Evolutionary conservation across 2,113 vertebrate genomes (phyloP).

Genomic region (Fregetta grallaria): DNA sequence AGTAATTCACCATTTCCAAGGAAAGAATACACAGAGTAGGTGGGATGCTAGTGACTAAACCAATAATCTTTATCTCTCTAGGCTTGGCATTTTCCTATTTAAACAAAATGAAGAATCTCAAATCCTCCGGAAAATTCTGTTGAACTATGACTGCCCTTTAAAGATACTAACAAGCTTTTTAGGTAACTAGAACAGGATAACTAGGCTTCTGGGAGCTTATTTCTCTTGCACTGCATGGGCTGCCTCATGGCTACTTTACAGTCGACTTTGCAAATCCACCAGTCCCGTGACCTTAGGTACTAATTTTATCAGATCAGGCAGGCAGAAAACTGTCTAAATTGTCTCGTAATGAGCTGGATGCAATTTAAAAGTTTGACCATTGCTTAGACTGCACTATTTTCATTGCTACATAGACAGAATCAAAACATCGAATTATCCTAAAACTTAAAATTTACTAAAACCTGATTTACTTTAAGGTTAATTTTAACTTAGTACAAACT

Average conservation of each 20-base stretch:
- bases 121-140: conserved; percentile 22
- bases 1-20: conserved; percentile 15
- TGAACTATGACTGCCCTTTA: not conserved
- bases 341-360: not conserved
- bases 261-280: not conserved
- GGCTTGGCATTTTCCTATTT: not conserved
- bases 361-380: not conserved
- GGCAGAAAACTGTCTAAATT: not conserved
- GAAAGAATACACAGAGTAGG: not conserved
- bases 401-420: not conserved
- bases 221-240: not conserved
- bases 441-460: not conserved
- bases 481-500: not conserved
- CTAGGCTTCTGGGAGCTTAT: not conserved
- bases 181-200: not conserved
- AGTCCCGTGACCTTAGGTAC: not conserved
- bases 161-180: not conserved
- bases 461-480: not conserved
- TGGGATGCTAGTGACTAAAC: conserved; percentile 14
- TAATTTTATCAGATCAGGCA: not conserved
- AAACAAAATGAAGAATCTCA: not conserved
- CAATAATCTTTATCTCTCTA: not conserved
- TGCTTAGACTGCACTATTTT: not conserved
- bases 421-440: not conserved
- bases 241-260: not conserved